Evolutionary conservation across 2,113 vertebrate species (phyloP).

Genomic region (Gasterosteus aculeatus): DNA sequence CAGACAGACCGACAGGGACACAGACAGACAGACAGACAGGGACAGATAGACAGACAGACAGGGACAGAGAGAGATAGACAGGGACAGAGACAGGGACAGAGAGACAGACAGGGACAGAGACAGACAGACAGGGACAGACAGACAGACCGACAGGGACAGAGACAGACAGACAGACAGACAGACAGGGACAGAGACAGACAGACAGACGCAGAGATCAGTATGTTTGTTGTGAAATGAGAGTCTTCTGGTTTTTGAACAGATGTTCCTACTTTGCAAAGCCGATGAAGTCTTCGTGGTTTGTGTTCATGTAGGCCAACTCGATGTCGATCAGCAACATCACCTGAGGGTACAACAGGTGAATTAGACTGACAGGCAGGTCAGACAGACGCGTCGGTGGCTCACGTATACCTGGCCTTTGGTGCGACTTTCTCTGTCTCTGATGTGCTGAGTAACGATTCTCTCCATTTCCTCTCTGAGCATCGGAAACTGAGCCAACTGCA

Average conservation of each 20-base stretch:
- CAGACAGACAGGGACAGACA: constrained; percentile 2
- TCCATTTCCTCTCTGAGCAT: constrained; percentile 98
- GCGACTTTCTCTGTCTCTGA: constrained; percentile 92
- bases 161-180: neutral
- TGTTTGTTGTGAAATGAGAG: neutral
- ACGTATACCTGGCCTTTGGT: constrained; percentile 56
- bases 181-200: too few relatives aligned
- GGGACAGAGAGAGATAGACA: constrained; percentile 77
- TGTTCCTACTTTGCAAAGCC: constrained; percentile 70
- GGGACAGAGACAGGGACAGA: neutral
- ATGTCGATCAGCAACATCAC: constrained; percentile 70
- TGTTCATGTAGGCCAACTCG: constrained; percentile 69
- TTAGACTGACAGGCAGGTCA: neutral
- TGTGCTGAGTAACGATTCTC: constrained; percentile 96
- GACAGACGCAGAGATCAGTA: neutral
- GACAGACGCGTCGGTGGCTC: neutral
- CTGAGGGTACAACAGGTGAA: constrained; percentile 9
- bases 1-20: constrained; percentile 17
- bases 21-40: neutral
- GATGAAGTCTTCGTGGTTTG: constrained; percentile 73
- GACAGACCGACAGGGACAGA: constrained; percentile 13
- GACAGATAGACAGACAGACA: constrained; percentile 40
- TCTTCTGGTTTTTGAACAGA: neutral
- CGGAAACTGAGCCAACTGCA: constrained; percentile 95
- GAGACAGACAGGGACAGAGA: constrained; percentile 32